These are phyloP conservation scores for Copidosoma aretas DNA, from an alignment of 2,888 invertebrate genomes.

Conservation along the genomic window DNA sequence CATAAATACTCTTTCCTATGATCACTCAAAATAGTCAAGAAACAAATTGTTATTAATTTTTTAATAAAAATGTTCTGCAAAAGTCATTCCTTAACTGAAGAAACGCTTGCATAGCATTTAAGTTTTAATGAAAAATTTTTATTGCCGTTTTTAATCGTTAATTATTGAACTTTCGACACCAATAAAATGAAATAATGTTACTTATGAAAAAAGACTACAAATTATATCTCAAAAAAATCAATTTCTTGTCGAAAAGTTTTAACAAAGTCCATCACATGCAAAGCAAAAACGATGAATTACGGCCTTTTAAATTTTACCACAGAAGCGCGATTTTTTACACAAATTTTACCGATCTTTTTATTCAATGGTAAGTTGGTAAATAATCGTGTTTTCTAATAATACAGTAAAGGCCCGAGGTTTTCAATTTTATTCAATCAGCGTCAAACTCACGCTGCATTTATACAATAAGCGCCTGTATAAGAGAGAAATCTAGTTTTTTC, in stretches of 20 bases:
- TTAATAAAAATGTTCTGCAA: slow-evolving; percentile 21
- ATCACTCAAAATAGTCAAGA: slow-evolving; percentile 11
- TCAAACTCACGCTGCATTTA: neutral
- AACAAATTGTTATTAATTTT: slow-evolving; percentile 26
- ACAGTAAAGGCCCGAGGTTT: slow-evolving; percentile 6
- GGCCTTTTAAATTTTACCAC: neutral
- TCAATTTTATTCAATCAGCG: slow-evolving; percentile 1
- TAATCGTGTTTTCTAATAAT: slow-evolving; percentile 7
- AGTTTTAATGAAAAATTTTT: slow-evolving; percentile 3
- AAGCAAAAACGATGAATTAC: slow-evolving; percentile 12
- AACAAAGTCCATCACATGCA: no score
- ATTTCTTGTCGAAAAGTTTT: no score
- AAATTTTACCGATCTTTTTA: slow-evolving; percentile 8
- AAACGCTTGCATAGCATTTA: slow-evolving; percentile 33
- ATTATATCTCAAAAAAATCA: no score
- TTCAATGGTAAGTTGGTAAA: neutral
- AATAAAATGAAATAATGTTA: slow-evolving; percentile 8
- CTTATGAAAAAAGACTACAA: neutral
- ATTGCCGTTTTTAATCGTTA: slow-evolving; percentile 6
- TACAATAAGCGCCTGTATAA: neutral
- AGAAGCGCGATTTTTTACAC: neutral
- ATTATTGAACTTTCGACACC: neutral
- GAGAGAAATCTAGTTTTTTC: neutral
- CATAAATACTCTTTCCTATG: slow-evolving; percentile 4
- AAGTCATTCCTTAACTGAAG: slow-evolving; percentile 28